A percentile compares a stretch with the other conserved stretches of the same genome.
These are phyloP conservation scores for Sinocyclocheilus grahami DNA, from an alignment of 2,113 vertebrate genomes.

Conservation along the genomic window DNA sequence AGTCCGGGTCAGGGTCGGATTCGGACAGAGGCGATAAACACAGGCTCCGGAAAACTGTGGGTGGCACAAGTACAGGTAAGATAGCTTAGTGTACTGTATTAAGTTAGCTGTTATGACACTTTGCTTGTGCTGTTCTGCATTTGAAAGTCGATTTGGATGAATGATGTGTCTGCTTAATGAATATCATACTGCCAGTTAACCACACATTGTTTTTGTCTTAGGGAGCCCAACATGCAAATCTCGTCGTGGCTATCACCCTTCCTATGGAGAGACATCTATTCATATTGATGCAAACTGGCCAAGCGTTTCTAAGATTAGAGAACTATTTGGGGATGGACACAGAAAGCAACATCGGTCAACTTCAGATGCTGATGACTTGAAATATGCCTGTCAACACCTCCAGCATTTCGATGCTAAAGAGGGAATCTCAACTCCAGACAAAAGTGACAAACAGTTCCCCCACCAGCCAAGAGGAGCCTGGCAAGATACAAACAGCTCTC, in stretches of 20 bases:
- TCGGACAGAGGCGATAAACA: slow-evolving; percentile 63
- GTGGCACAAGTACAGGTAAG: slow-evolving; percentile 68
- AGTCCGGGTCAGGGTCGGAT: slow-evolving; percentile 74
- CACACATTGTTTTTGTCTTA: slow-evolving; percentile 52
- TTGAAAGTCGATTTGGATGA: neutral
- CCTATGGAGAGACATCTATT: slow-evolving; percentile 61
- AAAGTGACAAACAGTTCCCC: slow-evolving; percentile 41
- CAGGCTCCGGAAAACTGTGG: slow-evolving; percentile 51
- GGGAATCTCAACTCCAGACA: slow-evolving; percentile 42
- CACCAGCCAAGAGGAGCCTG: slow-evolving; percentile 38
- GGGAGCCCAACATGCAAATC: slow-evolving; percentile 67
- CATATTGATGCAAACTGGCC: slow-evolving; percentile 83
- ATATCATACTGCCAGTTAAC: neutral
- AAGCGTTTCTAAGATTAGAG: slow-evolving; percentile 91
- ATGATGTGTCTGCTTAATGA: neutral
- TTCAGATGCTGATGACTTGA: slow-evolving; percentile 63
- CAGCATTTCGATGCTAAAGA: slow-evolving; percentile 55
- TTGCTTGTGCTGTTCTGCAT: neutral
- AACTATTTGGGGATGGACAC: slow-evolving; percentile 84
- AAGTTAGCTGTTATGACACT: neutral
- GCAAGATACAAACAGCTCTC: slow-evolving; percentile 54
- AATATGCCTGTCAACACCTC: slow-evolving; percentile 53
- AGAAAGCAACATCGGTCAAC: slow-evolving; percentile 66
- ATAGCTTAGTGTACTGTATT: slow-evolving; percentile 29
- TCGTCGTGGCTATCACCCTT: slow-evolving; percentile 60